Evolutionary conservation across 2,888 invertebrate genomes (phyloP), one percentile per base, ranked within the genome.

Genomic region (Coenonympha arcania): DNA sequence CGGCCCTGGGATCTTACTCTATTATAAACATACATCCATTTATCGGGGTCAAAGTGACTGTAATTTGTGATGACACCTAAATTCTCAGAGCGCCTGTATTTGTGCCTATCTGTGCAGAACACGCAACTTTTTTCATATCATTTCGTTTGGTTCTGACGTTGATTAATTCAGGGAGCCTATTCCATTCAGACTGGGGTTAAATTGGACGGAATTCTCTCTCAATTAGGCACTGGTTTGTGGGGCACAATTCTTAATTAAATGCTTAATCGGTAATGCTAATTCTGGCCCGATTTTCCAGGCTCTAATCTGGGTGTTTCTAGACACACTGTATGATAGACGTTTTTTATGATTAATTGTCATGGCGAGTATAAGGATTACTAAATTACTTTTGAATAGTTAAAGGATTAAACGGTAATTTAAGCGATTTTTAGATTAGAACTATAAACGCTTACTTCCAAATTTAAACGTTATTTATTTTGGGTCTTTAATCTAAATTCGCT

Each of bases 211-310:
- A 39, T 39, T 39, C 22, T 5, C 24, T 39, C 39, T 39, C 24
- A 39, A 39, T 39, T 39, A 39, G 20, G 20, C 11, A 1, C 6
- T 3, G 3, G 37, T 22, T 22, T 3, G 11, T 37, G n/a, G n/a
- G n/a, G n/a, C n/a, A n/a, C n/a, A n/a, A n/a, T n/a, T 22, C 37
- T 37, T 39, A 24, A 22, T 24, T 39, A 39, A 39, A 24, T 39
- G 37, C 6, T 22, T 9, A 20, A 22, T 20, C 36, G 20, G 22
- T 13, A 13, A 34, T n/a, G n/a, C n/a, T 2, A 22, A 13, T 22
- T 22, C 22, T 37, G 11, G n/a, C 18, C 18, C 34, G n/a, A 18
- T 34, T 16, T 18, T n/a, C 3, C 28, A 28, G 28, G 28, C 28
- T n/a, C 9, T 11, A 9, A 9, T n/a, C 9, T 11, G n/a, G n/a